Conservation (phyloP, 2,888 invertebrate species). For the Lochmaea crataegi region DNA sequence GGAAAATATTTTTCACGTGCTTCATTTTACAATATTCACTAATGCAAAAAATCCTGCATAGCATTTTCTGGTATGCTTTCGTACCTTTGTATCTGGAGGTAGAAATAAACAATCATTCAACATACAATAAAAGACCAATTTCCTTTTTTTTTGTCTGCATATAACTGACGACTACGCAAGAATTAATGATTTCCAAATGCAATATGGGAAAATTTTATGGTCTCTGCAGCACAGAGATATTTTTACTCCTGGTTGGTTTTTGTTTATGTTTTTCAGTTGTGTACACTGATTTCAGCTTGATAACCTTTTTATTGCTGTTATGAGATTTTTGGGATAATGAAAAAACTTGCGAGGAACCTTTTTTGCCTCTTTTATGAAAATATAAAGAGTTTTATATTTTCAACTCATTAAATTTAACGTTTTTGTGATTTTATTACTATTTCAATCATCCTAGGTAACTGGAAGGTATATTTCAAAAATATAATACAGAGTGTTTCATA, state of each 20-base stretch:
- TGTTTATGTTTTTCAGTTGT: slow-evolving; percentile 24
- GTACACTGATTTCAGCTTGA: slow-evolving; percentile 18
- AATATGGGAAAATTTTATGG: slow-evolving; percentile 26
- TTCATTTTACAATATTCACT: no score
- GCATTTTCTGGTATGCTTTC: not conserved
- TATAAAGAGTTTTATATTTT: slow-evolving; percentile 2
- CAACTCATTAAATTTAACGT: slow-evolving; percentile 1
- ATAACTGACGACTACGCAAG: slow-evolving; percentile 27
- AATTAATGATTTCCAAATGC: slow-evolving; percentile 28
- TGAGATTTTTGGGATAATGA: slow-evolving; percentile 16
- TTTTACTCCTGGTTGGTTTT: slow-evolving; percentile 21
- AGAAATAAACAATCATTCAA: slow-evolving; percentile 1
- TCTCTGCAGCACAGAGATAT: slow-evolving; percentile 17
- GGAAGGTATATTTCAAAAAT: not conserved
- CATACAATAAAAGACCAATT: slow-evolving; percentile 20
- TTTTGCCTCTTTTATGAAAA: not conserved
- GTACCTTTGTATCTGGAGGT: not conserved
- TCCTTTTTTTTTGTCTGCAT: slow-evolving; percentile 19
- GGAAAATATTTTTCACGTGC: no score
- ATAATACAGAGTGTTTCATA: not conserved
- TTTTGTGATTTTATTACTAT: not conserved
- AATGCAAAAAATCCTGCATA: not conserved
- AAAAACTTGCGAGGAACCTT: slow-evolving; percentile 18
- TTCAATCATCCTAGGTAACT: not conserved
- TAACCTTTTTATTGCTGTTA: slow-evolving; percentile 20